A percentile compares a stretch with the other conserved stretches of the same genome.
Evolutionary conservation across 1,140 invertebrate species (phyloP).

Genomic region (Eulimnadia texana): DNA sequence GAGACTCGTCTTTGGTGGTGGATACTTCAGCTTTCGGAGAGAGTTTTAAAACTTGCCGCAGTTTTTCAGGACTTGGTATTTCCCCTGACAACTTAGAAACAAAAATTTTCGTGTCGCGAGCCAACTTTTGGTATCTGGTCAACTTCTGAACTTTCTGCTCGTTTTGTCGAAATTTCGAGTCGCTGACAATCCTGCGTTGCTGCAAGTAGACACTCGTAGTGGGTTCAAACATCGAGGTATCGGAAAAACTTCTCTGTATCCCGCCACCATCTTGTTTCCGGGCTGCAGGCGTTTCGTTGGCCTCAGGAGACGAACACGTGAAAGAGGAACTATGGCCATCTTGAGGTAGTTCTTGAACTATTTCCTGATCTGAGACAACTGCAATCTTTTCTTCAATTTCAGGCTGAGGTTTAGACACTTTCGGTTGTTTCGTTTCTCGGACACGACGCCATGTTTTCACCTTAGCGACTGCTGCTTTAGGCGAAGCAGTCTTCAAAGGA

Average conservation of each 20-base stretch:
- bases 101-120: slow-evolving; percentile 11
- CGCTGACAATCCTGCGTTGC: background rate
- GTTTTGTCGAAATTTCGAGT: slow-evolving; percentile 6
- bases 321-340: background rate
- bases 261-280: background rate
- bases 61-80: slow-evolving; percentile 11
- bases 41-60: background rate
- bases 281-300: background rate
- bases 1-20: background rate
- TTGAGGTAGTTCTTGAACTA: background rate
- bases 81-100: slow-evolving; percentile 11
- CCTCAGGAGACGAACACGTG: background rate
- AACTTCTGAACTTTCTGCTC: background rate
- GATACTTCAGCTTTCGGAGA: background rate
- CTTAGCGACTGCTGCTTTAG: background rate
- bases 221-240: background rate
- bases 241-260: background rate
- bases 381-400: background rate
- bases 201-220: background rate
- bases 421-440: background rate
- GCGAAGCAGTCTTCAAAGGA: background rate
- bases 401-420: background rate
- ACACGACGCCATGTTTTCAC: background rate
- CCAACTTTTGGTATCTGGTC: slow-evolving; percentile 8
- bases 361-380: background rate